Conservation (phyloP, 1,140 invertebrate species). For the Protaetia brevitarsis region DNA sequence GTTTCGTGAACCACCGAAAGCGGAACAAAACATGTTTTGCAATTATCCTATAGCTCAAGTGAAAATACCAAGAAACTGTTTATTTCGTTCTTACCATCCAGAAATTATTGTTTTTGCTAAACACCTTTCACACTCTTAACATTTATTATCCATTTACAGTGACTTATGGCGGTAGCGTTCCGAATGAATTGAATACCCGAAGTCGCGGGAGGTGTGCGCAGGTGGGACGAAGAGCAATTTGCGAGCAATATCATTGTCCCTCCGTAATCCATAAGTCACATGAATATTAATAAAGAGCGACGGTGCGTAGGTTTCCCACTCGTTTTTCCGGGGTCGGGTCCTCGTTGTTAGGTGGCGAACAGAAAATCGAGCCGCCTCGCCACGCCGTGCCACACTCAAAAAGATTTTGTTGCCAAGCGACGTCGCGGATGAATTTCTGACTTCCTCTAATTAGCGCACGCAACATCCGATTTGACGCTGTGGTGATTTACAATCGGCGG, state of each 20-base stretch:
- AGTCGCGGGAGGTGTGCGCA: neutral
- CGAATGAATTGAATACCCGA: neutral
- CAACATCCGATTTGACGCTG: slow-evolving; percentile 35
- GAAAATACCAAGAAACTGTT: no score
- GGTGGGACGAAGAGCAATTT: slow-evolving; percentile 9
- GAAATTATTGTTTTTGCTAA: neutral
- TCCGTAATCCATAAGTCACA: slow-evolving; percentile 1
- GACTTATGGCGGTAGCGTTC: neutral
- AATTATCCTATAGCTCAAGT: no score
- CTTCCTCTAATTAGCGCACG: slow-evolving; percentile 35
- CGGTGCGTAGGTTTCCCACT: neutral
- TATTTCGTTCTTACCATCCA: no score
- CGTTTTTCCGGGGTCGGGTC: neutral
- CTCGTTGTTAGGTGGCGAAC: neutral
- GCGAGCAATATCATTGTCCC: neutral
- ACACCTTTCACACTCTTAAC: no score
- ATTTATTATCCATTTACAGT: neutral
- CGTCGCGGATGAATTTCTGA: slow-evolving; percentile 29
- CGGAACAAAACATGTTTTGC: no score
- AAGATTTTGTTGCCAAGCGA: slow-evolving; percentile 23
- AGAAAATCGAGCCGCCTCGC: slow-evolving; percentile 14
- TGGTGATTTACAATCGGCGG: slow-evolving; percentile 25
- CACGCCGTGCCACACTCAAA: slow-evolving; percentile 21
- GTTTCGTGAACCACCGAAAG: no score
- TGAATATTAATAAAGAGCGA: slow-evolving; percentile 12